A percentile compares a stretch with the other conserved stretches of the same genome.
phyloP scores from a whole-genome alignment of 2,888 invertebrate genomes.

The Geotrupes spiniger region DNA sequence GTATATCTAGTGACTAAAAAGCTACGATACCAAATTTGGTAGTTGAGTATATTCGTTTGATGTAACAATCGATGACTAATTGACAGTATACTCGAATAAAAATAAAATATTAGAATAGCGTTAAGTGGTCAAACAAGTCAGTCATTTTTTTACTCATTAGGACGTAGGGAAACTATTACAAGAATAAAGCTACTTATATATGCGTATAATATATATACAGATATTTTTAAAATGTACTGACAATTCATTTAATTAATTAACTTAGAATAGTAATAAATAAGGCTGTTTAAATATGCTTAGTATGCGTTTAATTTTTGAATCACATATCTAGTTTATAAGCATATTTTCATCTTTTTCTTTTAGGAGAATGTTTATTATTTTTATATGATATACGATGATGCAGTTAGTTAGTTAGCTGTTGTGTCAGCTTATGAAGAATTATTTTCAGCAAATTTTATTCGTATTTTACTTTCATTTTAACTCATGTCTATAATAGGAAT shows the following conservation, averaged over 20 bases:
- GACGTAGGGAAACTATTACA: conserved; percentile 11
- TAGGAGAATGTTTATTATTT: no score
- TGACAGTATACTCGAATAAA: conserved; percentile 14
- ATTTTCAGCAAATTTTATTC: no score
- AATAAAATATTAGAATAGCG: conserved; percentile 8
- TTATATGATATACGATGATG: no score
- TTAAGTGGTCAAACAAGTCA: not conserved
- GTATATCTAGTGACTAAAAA: conserved; percentile 22
- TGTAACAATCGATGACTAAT: conserved; percentile 16
- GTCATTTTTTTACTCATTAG: conserved; percentile 20
- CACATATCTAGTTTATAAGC: not conserved
- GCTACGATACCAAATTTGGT: conserved; percentile 26
- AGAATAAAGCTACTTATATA: conserved; percentile 18
- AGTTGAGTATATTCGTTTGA: conserved; percentile 21
- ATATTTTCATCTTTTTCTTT: no score
- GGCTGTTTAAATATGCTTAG: conserved; percentile 21
- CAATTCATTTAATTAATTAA: conserved; percentile 11
- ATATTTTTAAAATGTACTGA: conserved; percentile 14
- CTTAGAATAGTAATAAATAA: conserved; percentile 19
- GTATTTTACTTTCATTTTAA: no score
- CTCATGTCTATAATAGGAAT: no score
- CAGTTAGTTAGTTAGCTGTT: no score
- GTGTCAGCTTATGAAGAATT: no score
- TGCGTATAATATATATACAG: conserved; percentile 14
- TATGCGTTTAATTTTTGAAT: conserved; percentile 4